These are phyloP conservation scores for Mirza zaza DNA, from an alignment of 2,113 vertebrate genomes.

Conservation along the genomic window DNA sequence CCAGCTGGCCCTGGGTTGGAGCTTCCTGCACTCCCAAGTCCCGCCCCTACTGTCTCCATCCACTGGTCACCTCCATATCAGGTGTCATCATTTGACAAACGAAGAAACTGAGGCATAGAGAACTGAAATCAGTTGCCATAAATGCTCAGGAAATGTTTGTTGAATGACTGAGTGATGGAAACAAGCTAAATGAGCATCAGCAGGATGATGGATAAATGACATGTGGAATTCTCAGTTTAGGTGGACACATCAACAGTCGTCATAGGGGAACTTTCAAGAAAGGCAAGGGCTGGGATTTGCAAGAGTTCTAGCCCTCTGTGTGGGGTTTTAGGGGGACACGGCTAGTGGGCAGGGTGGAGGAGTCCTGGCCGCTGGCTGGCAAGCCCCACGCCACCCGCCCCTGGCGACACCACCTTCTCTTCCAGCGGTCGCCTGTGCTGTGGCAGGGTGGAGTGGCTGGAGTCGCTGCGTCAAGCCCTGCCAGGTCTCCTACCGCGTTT, in stretches of 20 bases:
- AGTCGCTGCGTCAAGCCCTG: conserved; percentile 84
- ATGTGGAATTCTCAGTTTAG: neutral
- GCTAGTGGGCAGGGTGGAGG: neutral
- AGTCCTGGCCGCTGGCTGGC: neutral
- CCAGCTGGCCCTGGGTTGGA: neutral
- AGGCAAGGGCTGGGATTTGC: neutral
- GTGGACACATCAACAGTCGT: neutral
- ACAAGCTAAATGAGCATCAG: neutral
- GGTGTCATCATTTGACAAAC: neutral
- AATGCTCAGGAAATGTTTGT: neutral
- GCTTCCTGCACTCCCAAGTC: neutral
- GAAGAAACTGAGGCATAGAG: neutral
- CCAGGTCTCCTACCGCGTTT: conserved; percentile 72
- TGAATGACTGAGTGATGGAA: neutral
- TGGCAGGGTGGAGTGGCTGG: conserved; percentile 85
- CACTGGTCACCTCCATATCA: neutral
- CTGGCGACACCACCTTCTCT: neutral
- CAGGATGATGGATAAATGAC: neutral
- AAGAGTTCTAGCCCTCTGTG: neutral
- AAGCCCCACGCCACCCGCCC: no score
- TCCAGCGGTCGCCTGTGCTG: conserved; percentile 78
- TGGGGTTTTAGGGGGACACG: neutral
- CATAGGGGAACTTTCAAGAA: neutral
- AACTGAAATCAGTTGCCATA: neutral
- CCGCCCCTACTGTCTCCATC: neutral